Conservation (phyloP, 2,797 vertebrate genomes). For the Diplodus sargus region DNA sequence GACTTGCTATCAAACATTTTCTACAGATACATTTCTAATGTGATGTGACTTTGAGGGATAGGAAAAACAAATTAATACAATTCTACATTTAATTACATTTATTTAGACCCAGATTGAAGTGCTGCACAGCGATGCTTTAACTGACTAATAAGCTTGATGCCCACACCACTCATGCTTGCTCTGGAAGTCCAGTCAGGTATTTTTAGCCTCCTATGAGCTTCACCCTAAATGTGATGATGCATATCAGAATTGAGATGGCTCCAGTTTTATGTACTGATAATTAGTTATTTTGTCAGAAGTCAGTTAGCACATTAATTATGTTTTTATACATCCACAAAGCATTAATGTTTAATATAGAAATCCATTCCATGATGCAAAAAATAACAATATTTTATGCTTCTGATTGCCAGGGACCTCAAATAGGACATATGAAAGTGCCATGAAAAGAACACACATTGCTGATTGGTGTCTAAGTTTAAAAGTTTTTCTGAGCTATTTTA, state of each 20-base stretch:
- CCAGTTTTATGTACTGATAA: neutral
- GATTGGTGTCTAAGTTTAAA: conserved; percentile 15
- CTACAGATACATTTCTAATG: neutral
- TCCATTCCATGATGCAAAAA: conserved; percentile 19
- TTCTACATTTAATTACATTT: neutral
- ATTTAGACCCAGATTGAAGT: conserved; percentile 7
- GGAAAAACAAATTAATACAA: no score
- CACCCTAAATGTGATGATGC: conserved; percentile 31
- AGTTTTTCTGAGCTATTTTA: conserved; percentile 20
- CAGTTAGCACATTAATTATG: neutral
- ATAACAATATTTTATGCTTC: neutral
- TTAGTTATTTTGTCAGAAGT: neutral
- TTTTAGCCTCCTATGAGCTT: neutral
- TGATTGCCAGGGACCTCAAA: conserved; percentile 9
- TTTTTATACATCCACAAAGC: neutral
- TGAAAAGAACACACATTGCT: conserved; percentile 21
- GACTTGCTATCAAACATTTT: neutral
- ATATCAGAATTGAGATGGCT: conserved; percentile 14
- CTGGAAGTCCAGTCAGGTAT: neutral
- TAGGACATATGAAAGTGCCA: conserved; percentile 5
- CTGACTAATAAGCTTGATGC: neutral
- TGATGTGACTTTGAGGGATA: no score
- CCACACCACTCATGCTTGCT: conserved; percentile 1
- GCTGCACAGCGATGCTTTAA: conserved; percentile 25
- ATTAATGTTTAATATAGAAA: conserved; percentile 4